These are phyloP conservation scores for Centrocercus urophasianus DNA, from an alignment of 2,113 vertebrate species.

Conservation along the genomic window DNA sequence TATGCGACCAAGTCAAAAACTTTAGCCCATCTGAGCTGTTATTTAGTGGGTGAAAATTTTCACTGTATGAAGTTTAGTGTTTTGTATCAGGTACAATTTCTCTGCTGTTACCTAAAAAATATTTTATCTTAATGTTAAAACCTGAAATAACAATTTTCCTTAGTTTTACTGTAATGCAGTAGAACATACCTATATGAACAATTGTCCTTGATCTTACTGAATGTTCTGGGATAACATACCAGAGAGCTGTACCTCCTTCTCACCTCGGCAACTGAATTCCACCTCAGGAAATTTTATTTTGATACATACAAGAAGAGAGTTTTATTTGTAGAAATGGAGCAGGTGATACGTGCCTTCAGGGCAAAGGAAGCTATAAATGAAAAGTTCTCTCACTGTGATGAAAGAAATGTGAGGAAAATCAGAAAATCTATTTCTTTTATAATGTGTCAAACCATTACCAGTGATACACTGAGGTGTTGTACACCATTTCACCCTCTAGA, in stretches of 20 bases:
- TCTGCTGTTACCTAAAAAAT: background rate
- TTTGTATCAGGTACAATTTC: background rate
- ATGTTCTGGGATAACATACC: constrained; percentile 20
- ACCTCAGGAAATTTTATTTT: constrained; percentile 19
- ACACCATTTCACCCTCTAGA: background rate
- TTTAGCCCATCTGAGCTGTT: background rate
- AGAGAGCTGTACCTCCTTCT: background rate
- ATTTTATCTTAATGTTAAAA: background rate
- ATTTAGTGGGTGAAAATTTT: background rate
- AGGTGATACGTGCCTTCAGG: background rate
- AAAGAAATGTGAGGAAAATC: background rate
- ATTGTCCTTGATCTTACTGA: constrained; percentile 29
- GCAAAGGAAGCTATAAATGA: background rate
- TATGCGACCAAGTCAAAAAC: background rate
- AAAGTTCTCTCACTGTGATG: background rate
- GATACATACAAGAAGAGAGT: background rate
- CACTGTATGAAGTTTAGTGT: background rate
- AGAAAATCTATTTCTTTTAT: background rate
- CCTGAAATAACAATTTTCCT: constrained; percentile 13
- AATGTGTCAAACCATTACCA: background rate
- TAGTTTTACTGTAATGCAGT: constrained; percentile 8
- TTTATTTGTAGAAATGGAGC: background rate
- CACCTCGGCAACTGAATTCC: background rate
- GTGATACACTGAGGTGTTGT: background rate
- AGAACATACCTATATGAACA: background rate